Evolutionary conservation across 2,797 vertebrate species (phyloP), one percentile per base, ranked within the genome.

Genomic region (Tenualosa thibaudeaui): DNA sequence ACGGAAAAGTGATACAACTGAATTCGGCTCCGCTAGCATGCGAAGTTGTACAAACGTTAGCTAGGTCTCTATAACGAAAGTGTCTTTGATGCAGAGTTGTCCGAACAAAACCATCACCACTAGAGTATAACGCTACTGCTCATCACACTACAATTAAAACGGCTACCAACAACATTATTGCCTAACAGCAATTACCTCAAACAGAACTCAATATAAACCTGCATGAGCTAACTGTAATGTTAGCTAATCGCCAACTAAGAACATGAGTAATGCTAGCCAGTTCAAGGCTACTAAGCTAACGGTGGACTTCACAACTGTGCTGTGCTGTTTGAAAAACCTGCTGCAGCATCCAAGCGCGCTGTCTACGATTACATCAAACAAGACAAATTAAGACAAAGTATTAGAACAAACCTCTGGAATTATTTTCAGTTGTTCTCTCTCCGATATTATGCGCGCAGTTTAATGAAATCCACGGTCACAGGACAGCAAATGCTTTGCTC

Each of bases 201-300:
- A 43, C 40, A 17, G 6, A 22, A 40, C 17, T 37, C 65, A 46
- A 75, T 43, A 43, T 75, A 43, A 40, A 46, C 40, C 40, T 22
- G 26, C 15, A 43, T 17, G 5, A 9, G 71, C 40, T 40, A 78
- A 78, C 71, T 13, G 71, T 17, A 43, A 78, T 17, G 40, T 78
- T 78, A 78, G 71, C 71, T 78, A 78, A 78, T 78, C 71, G 46
- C 17, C 40, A 46, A 78, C 71, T 78, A 46, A 78, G 71, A 78
- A 78, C 71, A 78, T 43, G 71, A 78, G 17, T 22, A 78, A 78
- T 78, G 71, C 40, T 78, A 78, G 17, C 71, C 71, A 78, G 71
- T 17, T 78, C 40, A 19, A 46, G 71, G 71, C 71, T 78, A 78
- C 71, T 78, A 37, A 7, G 71, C 71, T 78, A 78, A 78, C 71